Evolutionary conservation across 1,140 invertebrate genomes (phyloP), one percentile per base, ranked within the genome.

Genomic region (Drosophila watanabei): DNA sequence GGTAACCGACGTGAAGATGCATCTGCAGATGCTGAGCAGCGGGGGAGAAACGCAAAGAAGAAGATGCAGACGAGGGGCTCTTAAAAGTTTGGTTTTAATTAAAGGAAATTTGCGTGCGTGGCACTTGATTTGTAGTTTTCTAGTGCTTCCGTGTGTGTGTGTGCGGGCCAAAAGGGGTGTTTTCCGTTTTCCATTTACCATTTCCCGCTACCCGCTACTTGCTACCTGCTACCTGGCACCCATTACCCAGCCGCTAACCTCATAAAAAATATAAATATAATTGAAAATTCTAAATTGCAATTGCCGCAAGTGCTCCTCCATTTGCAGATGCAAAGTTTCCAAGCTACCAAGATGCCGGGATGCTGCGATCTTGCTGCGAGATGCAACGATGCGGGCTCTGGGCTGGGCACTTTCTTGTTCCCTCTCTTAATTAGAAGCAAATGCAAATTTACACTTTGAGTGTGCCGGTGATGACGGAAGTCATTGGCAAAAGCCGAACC

Each of bases 1-100:
- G 57, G n/a, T 56, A 48, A n/a, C 39, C 39, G 18, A 57, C 18
- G 24, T 64, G 58, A 54, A 75, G 75, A 78, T 78, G 75, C 66
- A 72, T 58, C 75, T 73, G 68, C 43, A 65, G 66, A 20, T 73
- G 68, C 43, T 59, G 66, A 20, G n/a, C 37, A 30, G 1, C 45
- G 11, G 20, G 59, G n/a, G 48, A 16, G 7, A 10, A 63, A 33
- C 32, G 20, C 24, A 24, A 24, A 46, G 48, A 45, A 32, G 49
- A 49, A 45, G 65, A 66, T 48, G 63, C 64, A 59, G 77, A 63
- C 64, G 52, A 85, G 51, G 68, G 79, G 72, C 77, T 84, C 85
- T 88, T 81, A 89, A 89, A 88, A 88, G 84, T 88, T 88, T 81
- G 83, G 85, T 88, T 88, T 88, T 88, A 88, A 88, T 88, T 88